These are phyloP conservation scores for Hippocampus kuda DNA, from an alignment of 2,797 vertebrate species.

Conservation along the genomic window DNA sequence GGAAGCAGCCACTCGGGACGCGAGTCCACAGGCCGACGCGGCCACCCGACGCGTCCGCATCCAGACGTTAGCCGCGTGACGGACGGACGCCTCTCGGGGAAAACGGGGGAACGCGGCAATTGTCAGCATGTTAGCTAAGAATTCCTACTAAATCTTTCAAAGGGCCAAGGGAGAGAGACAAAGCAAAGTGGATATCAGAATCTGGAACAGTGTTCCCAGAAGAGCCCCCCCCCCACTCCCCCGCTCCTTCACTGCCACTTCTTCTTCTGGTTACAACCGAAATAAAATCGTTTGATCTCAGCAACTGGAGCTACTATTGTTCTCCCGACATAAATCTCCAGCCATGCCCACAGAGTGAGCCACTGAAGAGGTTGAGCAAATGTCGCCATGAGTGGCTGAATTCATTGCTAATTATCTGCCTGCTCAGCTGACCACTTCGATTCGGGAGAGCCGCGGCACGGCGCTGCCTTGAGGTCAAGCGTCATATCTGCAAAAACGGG, in stretches of 20 bases:
- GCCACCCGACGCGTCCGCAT: slow-evolving; percentile 39
- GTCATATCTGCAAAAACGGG: no score
- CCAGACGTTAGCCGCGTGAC: slow-evolving; percentile 48
- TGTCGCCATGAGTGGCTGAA: slow-evolving; percentile 47
- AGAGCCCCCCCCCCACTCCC: slow-evolving; percentile 41
- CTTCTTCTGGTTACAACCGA: slow-evolving; percentile 56
- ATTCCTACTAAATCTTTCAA: slow-evolving; percentile 60
- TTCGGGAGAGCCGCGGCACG: slow-evolving; percentile 27
- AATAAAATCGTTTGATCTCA: slow-evolving; percentile 64
- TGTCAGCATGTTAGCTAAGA: slow-evolving; percentile 37
- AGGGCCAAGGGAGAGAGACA: slow-evolving; percentile 60
- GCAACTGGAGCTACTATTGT: slow-evolving; percentile 48
- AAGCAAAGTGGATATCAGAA: slow-evolving; percentile 59
- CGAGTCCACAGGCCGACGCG: slow-evolving; percentile 30
- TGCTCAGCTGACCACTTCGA: slow-evolving; percentile 54
- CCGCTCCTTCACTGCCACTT: slow-evolving; percentile 30
- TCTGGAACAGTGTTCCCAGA: slow-evolving; percentile 60
- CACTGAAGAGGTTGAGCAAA: slow-evolving; percentile 41
- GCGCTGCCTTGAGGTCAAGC: not conserved
- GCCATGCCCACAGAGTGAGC: not conserved
- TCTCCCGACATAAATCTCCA: slow-evolving; percentile 19
- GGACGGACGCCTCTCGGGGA: slow-evolving; percentile 35
- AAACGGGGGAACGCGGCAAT: not conserved
- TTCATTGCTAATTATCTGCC: slow-evolving; percentile 45
- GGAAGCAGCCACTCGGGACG: slow-evolving; percentile 22